A percentile compares a stretch with the other conserved stretches of the same genome.
These are phyloP conservation scores for Myotis davidii DNA, from an alignment of 2,113 vertebrate species.

Conservation along the genomic window DNA sequence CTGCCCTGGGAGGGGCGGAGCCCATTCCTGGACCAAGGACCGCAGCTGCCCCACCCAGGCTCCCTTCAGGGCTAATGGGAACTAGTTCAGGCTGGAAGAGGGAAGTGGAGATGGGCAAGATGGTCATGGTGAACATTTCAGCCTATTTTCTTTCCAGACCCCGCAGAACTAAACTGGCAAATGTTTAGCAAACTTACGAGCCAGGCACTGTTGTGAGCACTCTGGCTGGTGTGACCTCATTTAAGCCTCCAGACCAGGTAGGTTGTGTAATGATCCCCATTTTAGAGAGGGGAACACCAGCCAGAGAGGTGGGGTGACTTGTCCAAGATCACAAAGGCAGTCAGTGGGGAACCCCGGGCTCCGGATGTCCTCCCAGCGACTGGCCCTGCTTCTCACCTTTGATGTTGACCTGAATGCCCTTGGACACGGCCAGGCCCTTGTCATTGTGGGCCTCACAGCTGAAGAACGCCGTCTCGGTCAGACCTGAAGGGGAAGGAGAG, in stretches of 20 bases:
- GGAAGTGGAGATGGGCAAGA: background rate
- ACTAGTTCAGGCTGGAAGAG: background rate
- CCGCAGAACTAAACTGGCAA: background rate
- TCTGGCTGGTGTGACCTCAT: background rate
- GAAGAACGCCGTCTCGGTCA: constrained; percentile 87
- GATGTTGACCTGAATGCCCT: constrained; percentile 90
- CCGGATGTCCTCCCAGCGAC: accelerated
- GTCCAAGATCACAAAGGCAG: background rate
- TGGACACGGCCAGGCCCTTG: constrained; percentile 91
- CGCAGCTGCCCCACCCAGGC: accelerated
- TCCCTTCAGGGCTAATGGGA: background rate
- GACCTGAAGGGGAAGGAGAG: constrained; percentile 81
- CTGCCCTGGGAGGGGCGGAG: background rate
- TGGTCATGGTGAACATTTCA: background rate
- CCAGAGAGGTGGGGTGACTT: background rate
- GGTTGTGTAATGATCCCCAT: background rate
- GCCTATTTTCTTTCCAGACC: background rate
- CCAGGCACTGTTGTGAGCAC: background rate
- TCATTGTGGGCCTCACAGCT: constrained; percentile 94
- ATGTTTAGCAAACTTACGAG: background rate
- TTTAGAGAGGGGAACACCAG: background rate
- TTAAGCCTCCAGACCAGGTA: background rate
- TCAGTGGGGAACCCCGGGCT: background rate
- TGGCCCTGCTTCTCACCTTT: constrained; percentile 88
- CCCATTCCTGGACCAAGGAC: background rate